These are phyloP conservation scores for Actinopyga echinites DNA, from an alignment of 53 echinoderm and acorn worm species.

Conservation along the genomic window DNA sequence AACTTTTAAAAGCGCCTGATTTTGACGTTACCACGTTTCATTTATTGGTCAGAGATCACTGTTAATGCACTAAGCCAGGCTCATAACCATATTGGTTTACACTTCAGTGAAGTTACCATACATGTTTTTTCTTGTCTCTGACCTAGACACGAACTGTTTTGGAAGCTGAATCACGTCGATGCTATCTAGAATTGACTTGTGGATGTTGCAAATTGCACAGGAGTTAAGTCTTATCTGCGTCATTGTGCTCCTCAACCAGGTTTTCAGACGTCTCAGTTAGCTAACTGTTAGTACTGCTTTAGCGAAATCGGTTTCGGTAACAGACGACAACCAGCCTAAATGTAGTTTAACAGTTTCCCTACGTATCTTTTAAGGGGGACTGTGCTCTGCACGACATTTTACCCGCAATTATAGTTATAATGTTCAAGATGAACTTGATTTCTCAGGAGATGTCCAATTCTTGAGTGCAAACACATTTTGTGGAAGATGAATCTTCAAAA, in stretches of 20 bases:
- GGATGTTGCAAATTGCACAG: slow-evolving; percentile 46
- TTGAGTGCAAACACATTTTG: too few species aligned
- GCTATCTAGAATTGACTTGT: slow-evolving; percentile 34
- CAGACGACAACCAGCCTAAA: too few species aligned
- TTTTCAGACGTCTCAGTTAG: slow-evolving; percentile 35
- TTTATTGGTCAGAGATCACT: background rate
- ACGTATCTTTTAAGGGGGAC: too few species aligned
- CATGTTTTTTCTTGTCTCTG: slow-evolving; percentile 35
- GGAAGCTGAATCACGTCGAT: slow-evolving; percentile 19
- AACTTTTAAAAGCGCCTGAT: background rate
- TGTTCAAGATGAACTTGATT: too few species aligned
- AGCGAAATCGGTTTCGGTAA: too few species aligned
- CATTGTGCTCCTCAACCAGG: slow-evolving; percentile 47
- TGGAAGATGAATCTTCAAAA: too few species aligned
- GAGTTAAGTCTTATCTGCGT: slow-evolving; percentile 44
- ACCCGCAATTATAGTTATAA: too few species aligned
- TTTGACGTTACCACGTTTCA: background rate
- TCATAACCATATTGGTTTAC: background rate
- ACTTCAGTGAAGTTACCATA: slow-evolving; percentile 40
- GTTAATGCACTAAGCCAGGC: background rate
- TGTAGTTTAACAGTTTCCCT: too few species aligned
- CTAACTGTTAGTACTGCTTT: too few species aligned
- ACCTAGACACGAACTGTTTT: slow-evolving; percentile 39
- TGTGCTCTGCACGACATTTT: too few species aligned
- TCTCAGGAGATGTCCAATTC: too few species aligned